Percentiles rank a stretch among this genome's conserved stretches.
Conservation (phyloP, 1,140 invertebrate species). For the Diorhabda carinulata region DNA sequence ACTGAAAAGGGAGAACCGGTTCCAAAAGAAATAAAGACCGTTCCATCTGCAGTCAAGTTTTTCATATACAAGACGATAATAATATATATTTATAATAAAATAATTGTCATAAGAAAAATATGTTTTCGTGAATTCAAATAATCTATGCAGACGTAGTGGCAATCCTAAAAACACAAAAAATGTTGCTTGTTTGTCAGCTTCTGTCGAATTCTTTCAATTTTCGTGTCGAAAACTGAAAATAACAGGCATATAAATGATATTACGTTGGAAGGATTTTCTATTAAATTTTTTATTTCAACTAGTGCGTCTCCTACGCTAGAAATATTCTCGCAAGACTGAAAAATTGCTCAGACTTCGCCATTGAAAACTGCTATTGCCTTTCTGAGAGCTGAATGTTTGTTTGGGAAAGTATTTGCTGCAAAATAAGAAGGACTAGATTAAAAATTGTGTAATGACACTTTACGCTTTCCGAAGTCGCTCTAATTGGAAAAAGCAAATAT, state of each 20-base stretch:
- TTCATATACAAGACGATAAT: no score
- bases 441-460: constrained; percentile 1
- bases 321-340: constrained; percentile 4
- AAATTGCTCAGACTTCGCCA: constrained; percentile 1
- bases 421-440: neutral
- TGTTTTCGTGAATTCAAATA: no score
- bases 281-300: constrained; percentile 6
- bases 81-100: no score
- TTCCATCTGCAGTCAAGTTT: no score
- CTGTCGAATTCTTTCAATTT: constrained; percentile 6
- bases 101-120: no score
- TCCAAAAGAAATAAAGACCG: no score
- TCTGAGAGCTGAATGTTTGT: neutral
- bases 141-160: no score
- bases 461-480: neutral
- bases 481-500: neutral
- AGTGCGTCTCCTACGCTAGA: neutral
- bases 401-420: neutral
- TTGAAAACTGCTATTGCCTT: neutral
- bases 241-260: constrained; percentile 13
- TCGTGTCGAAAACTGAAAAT: constrained; percentile 7
- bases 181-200: constrained; percentile 6
- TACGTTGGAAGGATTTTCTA: constrained; percentile 6
- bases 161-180: neutral
- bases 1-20: no score